Conservation (phyloP, 2,113 vertebrate genomes). For the Carlito syrichta region DNA sequence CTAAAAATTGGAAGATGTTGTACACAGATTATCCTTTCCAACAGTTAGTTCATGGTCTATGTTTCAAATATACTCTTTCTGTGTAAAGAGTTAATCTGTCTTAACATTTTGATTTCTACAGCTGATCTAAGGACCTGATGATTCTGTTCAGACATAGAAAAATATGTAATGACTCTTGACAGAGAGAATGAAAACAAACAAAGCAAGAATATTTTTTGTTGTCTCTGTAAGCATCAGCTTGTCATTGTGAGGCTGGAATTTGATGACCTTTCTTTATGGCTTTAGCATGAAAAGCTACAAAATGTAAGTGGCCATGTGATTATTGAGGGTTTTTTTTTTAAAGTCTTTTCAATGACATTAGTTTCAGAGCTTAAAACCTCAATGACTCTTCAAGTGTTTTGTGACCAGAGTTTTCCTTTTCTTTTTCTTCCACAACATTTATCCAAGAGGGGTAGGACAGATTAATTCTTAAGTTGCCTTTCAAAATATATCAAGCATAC, state of each 20-base stretch:
- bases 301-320: not conserved
- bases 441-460: not conserved
- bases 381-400: not conserved
- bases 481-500: not conserved
- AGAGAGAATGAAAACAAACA: not conserved
- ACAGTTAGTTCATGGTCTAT: not conserved
- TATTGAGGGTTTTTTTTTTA: not conserved
- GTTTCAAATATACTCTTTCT: not conserved
- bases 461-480: slow-evolving; percentile 13
- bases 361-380: too few relatives aligned
- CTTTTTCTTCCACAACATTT: not conserved
- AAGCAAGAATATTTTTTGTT: not conserved
- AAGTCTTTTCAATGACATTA: not conserved
- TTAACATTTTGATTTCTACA: not conserved
- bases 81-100: not conserved
- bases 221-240: not conserved
- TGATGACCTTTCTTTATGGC: not conserved
- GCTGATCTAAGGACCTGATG: not conserved
- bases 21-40: not conserved
- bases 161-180: not conserved
- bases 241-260: not conserved
- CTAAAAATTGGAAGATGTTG: not conserved
- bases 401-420: not conserved
- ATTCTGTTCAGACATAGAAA: not conserved
- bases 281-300: not conserved